These are phyloP conservation scores for Cyanoramphus novaezelandiae DNA, from an alignment of 2,113 vertebrate genomes.

Conservation along the genomic window DNA sequence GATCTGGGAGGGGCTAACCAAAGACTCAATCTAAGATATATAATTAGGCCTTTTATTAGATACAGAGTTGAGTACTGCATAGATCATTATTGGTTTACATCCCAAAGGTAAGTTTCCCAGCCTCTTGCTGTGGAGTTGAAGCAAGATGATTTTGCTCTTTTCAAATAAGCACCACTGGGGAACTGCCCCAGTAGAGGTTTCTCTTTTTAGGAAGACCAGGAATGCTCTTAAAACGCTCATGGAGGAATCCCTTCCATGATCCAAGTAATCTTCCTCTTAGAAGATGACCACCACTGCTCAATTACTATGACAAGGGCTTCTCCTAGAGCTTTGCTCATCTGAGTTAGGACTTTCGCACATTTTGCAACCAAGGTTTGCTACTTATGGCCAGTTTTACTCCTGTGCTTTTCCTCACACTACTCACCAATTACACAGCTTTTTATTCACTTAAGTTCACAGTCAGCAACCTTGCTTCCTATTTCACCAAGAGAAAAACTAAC, in stretches of 20 bases:
- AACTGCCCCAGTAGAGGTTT: neutral
- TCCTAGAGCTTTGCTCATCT: neutral
- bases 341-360: neutral
- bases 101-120: neutral
- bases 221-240: neutral
- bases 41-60: neutral
- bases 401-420: neutral
- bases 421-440: neutral
- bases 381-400: rapidly evolving
- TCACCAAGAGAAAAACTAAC: neutral
- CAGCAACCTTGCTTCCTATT: neutral
- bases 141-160: neutral
- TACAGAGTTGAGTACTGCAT: neutral
- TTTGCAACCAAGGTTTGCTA: neutral
- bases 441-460: neutral
- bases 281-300: neutral
- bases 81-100: neutral
- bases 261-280: neutral
- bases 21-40: neutral
- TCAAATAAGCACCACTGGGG: neutral
- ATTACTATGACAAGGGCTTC: neutral
- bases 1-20: neutral
- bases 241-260: neutral
- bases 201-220: neutral
- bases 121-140: neutral